Percentiles rank a stretch among this genome's conserved stretches.
These are phyloP conservation scores for Rhopalosiphum maidis DNA, from an alignment of 1,140 invertebrate genomes.

Conservation along the genomic window DNA sequence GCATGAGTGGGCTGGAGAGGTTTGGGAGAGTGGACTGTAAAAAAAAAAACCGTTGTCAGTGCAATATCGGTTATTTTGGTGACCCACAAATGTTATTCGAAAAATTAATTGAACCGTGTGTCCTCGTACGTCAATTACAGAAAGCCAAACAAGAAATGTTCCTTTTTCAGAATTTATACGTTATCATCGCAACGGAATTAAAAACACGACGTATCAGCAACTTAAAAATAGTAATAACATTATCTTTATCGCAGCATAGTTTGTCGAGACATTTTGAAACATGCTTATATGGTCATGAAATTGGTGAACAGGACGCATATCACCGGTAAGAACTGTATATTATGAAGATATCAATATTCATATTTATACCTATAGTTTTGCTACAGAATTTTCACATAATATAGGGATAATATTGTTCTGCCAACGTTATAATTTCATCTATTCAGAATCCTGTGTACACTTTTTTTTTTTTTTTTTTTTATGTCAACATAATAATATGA, in stretches of 20 bases:
- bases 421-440: background rate
- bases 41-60: slow-evolving; percentile 25
- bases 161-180: background rate
- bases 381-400: background rate
- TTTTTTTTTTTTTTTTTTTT: background rate
- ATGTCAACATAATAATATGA: slow-evolving; percentile 24
- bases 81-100: background rate
- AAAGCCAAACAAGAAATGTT: background rate
- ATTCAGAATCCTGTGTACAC: background rate
- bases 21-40: background rate
- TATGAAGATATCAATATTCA: background rate
- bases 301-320: background rate
- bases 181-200: background rate
- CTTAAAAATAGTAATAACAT: background rate
- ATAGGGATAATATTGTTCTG: background rate
- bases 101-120: slow-evolving; percentile 32
- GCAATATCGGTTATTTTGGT: slow-evolving; percentile 20
- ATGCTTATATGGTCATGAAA: background rate
- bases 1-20: too few species aligned
- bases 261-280: background rate
- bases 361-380: background rate
- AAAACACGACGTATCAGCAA: background rate
- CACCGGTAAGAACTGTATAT: background rate
- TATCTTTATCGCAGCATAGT: background rate
- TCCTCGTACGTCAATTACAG: slow-evolving; percentile 5